Evolutionary conservation across 2,888 invertebrate genomes (phyloP).

Genomic region (Keiferia lycopersicella): DNA sequence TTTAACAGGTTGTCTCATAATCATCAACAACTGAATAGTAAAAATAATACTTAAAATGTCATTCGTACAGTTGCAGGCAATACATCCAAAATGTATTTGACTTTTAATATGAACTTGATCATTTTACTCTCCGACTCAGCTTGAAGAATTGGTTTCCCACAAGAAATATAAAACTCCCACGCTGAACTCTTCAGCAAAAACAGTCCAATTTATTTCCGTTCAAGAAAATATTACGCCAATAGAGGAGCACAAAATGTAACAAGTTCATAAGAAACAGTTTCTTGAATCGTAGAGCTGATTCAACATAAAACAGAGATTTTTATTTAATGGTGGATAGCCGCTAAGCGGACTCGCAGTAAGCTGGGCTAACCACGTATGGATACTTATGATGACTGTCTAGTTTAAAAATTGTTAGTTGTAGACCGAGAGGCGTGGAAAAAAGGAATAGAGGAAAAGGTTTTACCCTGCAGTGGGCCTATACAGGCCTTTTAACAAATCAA

Average conservation of each 20-base stretch:
- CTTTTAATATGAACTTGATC: not conserved
- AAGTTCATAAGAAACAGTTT: slow-evolving; percentile 53
- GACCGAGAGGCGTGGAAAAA: too few species aligned
- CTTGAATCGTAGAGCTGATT: slow-evolving; percentile 50
- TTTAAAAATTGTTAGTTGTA: too few species aligned
- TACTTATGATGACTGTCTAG: slow-evolving; percentile 15
- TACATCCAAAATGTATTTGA: not conserved
- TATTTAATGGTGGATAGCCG: slow-evolving; percentile 58
- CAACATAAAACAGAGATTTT: slow-evolving; percentile 62
- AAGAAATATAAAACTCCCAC: not conserved
- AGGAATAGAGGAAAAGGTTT: too few species aligned
- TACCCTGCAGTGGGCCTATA: too few species aligned
- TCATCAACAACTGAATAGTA: too few species aligned
- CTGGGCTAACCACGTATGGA: slow-evolving; percentile 40
- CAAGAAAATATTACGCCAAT: slow-evolving; percentile 16
- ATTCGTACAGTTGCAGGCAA: too few species aligned
- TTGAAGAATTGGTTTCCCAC: not conserved
- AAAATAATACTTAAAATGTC: too few species aligned
- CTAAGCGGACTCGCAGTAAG: slow-evolving; percentile 52
- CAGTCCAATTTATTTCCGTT: slow-evolving; percentile 16
- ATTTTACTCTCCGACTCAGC: not conserved
- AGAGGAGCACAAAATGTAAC: slow-evolving; percentile 36
- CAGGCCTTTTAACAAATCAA: too few species aligned
- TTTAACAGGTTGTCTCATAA: too few species aligned
- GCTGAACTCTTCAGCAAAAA: slow-evolving; percentile 9